phyloP scores from a whole-genome alignment of 64 coral and sea anemone genomes.

The Porites australiensis region DNA sequence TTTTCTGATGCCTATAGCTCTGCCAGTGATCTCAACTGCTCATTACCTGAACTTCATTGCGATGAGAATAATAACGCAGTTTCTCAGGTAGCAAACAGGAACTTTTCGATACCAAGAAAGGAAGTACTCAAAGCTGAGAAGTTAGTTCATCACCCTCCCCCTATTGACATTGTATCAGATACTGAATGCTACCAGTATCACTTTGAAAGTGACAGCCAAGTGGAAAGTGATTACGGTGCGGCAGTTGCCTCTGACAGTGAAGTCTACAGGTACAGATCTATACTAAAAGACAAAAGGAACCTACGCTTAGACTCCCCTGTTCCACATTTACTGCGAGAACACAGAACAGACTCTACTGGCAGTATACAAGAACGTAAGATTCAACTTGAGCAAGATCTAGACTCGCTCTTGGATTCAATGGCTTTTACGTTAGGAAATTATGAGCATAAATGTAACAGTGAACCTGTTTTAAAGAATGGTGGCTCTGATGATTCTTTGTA shows the following conservation, averaged over 20 bases:
- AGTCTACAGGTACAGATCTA: constrained; percentile 76
- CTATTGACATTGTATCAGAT: constrained; percentile 81
- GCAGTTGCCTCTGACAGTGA: constrained; percentile 88
- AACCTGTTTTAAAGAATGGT: neutral
- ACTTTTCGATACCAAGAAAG: neutral
- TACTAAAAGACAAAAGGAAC: constrained; percentile 69
- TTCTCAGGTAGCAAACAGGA: neutral
- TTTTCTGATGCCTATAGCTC: constrained; percentile 94
- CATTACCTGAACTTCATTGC: constrained; percentile 69
- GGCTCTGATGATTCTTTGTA: constrained; percentile 46
- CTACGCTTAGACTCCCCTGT: constrained; percentile 86
- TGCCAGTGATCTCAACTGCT: constrained; percentile 84
- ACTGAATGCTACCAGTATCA: constrained; percentile 84
- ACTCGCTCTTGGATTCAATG: constrained; percentile 93
- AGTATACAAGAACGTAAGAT: constrained; percentile 85
- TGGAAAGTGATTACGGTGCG: constrained; percentile 83
- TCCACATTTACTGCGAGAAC: constrained; percentile 65
- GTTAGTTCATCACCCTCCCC: constrained; percentile 39
- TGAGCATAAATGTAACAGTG: neutral
- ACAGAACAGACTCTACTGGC: constrained; percentile 49
- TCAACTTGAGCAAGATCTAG: constrained; percentile 89
- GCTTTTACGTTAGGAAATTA: constrained; percentile 60
- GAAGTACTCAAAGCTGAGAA: constrained; percentile 32
- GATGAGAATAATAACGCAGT: constrained; percentile 83
- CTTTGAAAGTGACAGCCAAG: constrained; percentile 84